A percentile compares a stretch with the other conserved stretches of the same genome.
phyloP scores from a whole-genome alignment of 2,888 invertebrate species.

The Drosophila stalkeri region DNA sequence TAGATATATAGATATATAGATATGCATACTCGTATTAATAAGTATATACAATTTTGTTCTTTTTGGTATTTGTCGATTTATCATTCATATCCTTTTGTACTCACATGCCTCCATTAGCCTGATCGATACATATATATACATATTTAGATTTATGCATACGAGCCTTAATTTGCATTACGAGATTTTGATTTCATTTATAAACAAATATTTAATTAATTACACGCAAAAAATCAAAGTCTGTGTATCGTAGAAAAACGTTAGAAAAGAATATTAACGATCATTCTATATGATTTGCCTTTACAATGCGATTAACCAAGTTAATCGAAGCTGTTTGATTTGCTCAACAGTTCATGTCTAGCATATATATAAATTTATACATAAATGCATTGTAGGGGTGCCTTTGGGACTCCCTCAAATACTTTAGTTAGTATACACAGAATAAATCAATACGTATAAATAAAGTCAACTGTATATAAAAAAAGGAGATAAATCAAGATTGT shows the following conservation, averaged over 20 bases:
- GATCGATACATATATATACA: constrained; percentile 19
- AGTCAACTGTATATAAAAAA: constrained; percentile 77
- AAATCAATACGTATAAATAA: constrained; percentile 71
- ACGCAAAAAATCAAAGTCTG: constrained; percentile 55
- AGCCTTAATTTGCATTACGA: constrained; percentile 47
- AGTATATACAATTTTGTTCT: constrained; percentile 37
- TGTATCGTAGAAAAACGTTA: constrained; percentile 39
- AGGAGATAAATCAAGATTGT: constrained; percentile 2
- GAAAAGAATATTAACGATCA: constrained; percentile 33
- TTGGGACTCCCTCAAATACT: constrained; percentile 39
- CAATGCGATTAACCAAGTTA: constrained; percentile 77
- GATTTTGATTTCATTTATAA: constrained; percentile 7
- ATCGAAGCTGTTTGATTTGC: constrained; percentile 78
- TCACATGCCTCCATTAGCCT: constrained; percentile 21
- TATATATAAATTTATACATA: constrained; percentile 36
- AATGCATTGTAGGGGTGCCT: constrained; percentile 45
- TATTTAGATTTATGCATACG: constrained; percentile 36
- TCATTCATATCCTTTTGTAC: constrained; percentile 30
- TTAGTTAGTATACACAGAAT: constrained; percentile 59
- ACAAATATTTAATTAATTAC: constrained; percentile 1
- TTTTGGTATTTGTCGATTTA: constrained; percentile 33
- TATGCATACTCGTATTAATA: constrained; percentile 36
- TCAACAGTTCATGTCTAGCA: constrained; percentile 73
- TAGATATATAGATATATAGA: too few species aligned
- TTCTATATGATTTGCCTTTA: constrained; percentile 80